Percentiles rank a stretch among this genome's conserved stretches.
These are phyloP conservation scores for Erythrocercus mccallii DNA, from an alignment of 2,113 vertebrate species.

Conservation along the genomic window DNA sequence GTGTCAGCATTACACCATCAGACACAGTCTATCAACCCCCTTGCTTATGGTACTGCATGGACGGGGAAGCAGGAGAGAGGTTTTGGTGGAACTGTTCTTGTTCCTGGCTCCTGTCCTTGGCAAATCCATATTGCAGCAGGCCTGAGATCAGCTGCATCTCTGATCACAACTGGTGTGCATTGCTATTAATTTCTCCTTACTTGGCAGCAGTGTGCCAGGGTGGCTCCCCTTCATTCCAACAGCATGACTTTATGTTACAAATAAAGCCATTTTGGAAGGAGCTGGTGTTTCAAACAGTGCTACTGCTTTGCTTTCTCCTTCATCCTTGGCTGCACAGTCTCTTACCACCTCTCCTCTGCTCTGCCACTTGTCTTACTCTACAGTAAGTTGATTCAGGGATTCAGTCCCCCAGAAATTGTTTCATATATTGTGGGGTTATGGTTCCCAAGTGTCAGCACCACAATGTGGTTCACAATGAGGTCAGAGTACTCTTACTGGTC, in stretches of 20 bases:
- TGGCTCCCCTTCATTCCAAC: neutral
- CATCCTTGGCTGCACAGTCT: neutral
- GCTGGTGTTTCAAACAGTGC: neutral
- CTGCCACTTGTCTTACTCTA: neutral
- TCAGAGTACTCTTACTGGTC: neutral
- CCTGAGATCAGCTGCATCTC: neutral
- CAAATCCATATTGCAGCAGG: neutral
- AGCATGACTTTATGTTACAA: neutral
- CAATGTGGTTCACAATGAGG: accelerated
- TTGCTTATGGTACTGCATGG: neutral
- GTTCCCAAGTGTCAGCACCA: neutral
- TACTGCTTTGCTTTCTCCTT: neutral
- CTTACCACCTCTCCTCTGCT: neutral
- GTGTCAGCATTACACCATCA: neutral
- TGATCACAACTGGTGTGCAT: neutral
- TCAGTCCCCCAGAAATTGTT: neutral
- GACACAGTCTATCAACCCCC: neutral
- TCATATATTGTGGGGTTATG: neutral
- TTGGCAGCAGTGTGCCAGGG: neutral
- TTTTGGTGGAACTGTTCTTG: neutral
- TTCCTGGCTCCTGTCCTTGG: neutral
- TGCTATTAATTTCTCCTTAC: neutral
- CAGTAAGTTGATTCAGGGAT: neutral
- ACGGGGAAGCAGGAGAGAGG: neutral
- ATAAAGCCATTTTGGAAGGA: neutral